Evolutionary conservation across 2,888 invertebrate species (phyloP).

Genomic region (Troglohyphantes excavatus): DNA sequence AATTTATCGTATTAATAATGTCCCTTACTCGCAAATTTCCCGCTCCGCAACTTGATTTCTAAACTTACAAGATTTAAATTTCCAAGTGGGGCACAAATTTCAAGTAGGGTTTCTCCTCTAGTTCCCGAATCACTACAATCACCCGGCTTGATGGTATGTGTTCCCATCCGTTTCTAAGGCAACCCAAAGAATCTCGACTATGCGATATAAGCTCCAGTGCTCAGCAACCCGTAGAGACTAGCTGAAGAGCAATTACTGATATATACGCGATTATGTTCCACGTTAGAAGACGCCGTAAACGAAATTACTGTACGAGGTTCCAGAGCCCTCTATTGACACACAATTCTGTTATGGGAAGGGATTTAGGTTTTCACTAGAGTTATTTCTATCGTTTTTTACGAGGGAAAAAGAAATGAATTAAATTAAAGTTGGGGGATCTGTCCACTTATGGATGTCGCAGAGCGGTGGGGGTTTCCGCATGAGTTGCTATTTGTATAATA

Average conservation of each 20-base stretch:
- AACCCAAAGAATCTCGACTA: slow-evolving; percentile 66
- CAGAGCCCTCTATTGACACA: slow-evolving; percentile 16
- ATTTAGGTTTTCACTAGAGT: slow-evolving; percentile 36
- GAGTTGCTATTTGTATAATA: slow-evolving; percentile 16
- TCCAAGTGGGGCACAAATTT: background rate
- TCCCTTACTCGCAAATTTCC: no score
- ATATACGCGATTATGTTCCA: slow-evolving; percentile 53
- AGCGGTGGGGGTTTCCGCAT: background rate
- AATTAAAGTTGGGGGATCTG: slow-evolving; percentile 13
- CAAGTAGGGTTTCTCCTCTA: background rate
- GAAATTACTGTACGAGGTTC: slow-evolving; percentile 17
- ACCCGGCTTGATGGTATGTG: background rate
- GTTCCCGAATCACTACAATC: background rate
- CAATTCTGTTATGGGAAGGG: slow-evolving; percentile 9
- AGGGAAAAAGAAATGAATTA: slow-evolving; percentile 11
- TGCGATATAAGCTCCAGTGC: slow-evolving; percentile 31
- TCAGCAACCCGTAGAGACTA: slow-evolving; percentile 31
- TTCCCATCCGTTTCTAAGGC: slow-evolving; percentile 29
- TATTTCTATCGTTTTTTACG: background rate
- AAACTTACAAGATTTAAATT: no score
- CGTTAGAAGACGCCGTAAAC: slow-evolving; percentile 45
- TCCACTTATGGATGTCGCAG: slow-evolving; percentile 14
- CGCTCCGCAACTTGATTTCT: no score
- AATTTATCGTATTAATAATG: no score
- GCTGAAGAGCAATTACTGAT: slow-evolving; percentile 57